A percentile compares a stretch with the other conserved stretches of the same genome.
These are phyloP conservation scores for Gephyroberyx darwinii DNA, from an alignment of 2,797 vertebrate genomes.

Conservation along the genomic window DNA sequence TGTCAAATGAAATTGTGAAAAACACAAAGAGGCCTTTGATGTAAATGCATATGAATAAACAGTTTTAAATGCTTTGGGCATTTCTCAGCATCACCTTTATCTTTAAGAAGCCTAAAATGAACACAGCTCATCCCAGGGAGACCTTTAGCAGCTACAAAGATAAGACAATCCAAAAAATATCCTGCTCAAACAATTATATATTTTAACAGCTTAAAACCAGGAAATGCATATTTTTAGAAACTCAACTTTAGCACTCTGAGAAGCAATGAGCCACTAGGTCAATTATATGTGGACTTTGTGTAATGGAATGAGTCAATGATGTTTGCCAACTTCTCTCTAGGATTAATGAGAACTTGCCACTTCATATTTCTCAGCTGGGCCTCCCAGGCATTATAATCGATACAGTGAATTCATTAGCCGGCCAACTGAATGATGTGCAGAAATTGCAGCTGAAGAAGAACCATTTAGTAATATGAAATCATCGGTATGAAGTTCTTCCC, in stretches of 20 bases:
- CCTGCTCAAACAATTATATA: not conserved
- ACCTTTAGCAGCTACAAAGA: conserved; percentile 41
- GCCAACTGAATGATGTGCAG: conserved; percentile 68
- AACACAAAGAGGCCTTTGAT: conserved; percentile 71
- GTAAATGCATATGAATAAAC: conserved; percentile 66
- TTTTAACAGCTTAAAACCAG: conserved; percentile 34
- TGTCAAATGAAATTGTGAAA: conserved; percentile 65
- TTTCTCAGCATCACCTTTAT: conserved; percentile 63
- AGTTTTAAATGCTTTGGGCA: conserved; percentile 62
- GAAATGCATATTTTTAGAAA: conserved; percentile 3
- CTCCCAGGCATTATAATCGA: conserved; percentile 72
- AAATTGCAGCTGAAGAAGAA: conserved; percentile 58
- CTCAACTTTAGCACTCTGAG: conserved; percentile 40
- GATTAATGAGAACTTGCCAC: conserved; percentile 79
- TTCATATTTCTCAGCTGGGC: conserved; percentile 72
- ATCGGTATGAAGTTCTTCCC: conserved; percentile 65
- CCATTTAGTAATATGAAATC: conserved; percentile 74
- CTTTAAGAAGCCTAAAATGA: conserved; percentile 58
- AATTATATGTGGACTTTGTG: conserved; percentile 72
- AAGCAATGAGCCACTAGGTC: conserved; percentile 71
- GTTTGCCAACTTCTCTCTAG: conserved; percentile 69
- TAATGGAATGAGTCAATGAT: conserved; percentile 76
- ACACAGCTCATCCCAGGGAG: conserved; percentile 35
- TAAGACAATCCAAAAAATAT: not conserved
- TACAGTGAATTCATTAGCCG: conserved; percentile 76